Conservation (phyloP, 2,888 invertebrate genomes). For the Andricus quercusramuli region DNA sequence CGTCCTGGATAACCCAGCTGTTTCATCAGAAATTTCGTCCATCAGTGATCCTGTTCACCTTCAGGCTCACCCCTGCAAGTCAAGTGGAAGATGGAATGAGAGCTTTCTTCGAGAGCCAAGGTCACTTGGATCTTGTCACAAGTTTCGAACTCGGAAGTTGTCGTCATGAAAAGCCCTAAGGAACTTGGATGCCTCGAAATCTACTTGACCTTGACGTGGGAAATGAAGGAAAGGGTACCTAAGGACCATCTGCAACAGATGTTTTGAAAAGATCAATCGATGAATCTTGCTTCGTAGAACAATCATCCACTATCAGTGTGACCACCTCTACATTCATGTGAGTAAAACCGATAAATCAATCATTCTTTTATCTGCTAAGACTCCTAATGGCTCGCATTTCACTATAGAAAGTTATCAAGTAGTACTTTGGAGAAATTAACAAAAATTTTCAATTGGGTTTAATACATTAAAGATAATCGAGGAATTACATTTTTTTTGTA, state of each 20-base stretch:
- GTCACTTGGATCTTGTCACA: neutral
- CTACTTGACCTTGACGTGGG: neutral
- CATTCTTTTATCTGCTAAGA: neutral
- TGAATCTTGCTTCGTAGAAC: neutral
- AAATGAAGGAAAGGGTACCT: neutral
- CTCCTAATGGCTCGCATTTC: neutral
- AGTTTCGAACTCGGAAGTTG: neutral
- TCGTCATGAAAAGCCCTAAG: neutral
- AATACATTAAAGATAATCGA: too few relatives aligned
- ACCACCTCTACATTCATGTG: neutral
- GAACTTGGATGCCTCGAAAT: neutral
- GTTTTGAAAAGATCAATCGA: neutral
- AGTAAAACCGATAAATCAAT: neutral
- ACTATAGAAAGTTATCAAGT: neutral
- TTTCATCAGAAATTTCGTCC: neutral
- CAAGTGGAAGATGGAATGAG: neutral
- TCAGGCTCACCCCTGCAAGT: neutral
- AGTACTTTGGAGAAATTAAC: neutral
- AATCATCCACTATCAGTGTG: neutral
- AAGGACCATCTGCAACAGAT: neutral
- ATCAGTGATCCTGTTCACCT: neutral
- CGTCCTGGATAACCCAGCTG: conserved; percentile 18
- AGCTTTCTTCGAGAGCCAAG: neutral
- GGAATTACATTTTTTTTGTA: too few relatives aligned
- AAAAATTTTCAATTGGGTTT: too few relatives aligned